Evolutionary conservation across 1,140 invertebrate genomes (phyloP).

Genomic region (Melitaea cinxia): DNA sequence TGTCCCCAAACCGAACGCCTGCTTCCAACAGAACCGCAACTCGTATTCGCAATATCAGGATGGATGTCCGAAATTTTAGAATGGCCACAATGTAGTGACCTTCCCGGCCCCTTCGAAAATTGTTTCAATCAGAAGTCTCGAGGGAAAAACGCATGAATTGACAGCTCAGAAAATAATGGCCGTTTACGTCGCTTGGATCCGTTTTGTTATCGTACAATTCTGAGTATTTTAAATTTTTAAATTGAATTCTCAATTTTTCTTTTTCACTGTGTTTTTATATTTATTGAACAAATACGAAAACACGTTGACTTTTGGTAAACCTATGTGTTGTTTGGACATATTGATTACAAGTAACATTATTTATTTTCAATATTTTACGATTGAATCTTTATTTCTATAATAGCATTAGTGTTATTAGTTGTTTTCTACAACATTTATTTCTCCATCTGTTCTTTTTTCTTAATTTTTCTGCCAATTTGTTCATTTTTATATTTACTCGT

Average conservation of each 20-base stretch:
- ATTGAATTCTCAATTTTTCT: slow-evolving; percentile 9
- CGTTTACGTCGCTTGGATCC: slow-evolving; percentile 14
- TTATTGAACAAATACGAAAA: background rate
- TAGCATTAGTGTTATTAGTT: too few species aligned
- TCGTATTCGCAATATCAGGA: slow-evolving; percentile 26
- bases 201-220: slow-evolving; percentile 20
- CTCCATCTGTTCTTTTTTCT: too few species aligned
- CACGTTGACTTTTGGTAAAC: background rate
- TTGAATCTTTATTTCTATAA: too few species aligned
- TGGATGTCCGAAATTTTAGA: slow-evolving; percentile 17
- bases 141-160: slow-evolving; percentile 15
- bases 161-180: slow-evolving; percentile 20
- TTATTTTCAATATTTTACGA: too few species aligned
- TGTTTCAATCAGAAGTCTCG: slow-evolving; percentile 10
- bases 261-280: background rate
- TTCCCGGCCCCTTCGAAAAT: background rate
- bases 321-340: too few species aligned
- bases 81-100: slow-evolving; percentile 6
- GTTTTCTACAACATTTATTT: too few species aligned
- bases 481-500: too few species aligned
- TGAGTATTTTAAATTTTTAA: slow-evolving; percentile 20
- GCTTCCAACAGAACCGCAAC: slow-evolving; percentile 21
- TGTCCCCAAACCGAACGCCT: slow-evolving; percentile 20
- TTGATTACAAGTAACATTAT: too few species aligned
- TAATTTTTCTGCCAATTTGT: too few species aligned